These are phyloP conservation scores for Octonoba sinensis DNA, from an alignment of 2,888 invertebrate genomes.

Conservation along the genomic window DNA sequence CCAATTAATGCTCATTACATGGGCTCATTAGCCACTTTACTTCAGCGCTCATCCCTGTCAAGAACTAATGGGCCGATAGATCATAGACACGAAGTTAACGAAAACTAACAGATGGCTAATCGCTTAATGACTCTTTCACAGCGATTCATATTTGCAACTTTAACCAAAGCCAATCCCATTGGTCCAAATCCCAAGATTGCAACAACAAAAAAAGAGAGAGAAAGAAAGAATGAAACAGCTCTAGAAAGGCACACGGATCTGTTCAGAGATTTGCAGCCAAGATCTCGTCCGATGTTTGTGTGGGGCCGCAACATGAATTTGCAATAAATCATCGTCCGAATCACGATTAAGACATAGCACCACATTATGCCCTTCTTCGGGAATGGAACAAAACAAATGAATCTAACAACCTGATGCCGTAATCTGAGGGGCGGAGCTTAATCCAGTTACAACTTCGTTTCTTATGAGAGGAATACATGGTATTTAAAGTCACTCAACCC, in stretches of 20 bases:
- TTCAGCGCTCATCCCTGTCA: slow-evolving; percentile 30
- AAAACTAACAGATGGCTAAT: slow-evolving; percentile 40
- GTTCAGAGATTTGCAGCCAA: slow-evolving; percentile 29
- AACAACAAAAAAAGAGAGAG: slow-evolving; percentile 2
- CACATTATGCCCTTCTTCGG: slow-evolving; percentile 19
- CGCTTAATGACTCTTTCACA: slow-evolving; percentile 33
- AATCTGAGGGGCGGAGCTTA: slow-evolving; percentile 51
- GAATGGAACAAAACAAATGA: slow-evolving; percentile 44
- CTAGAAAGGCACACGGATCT: slow-evolving; percentile 19
- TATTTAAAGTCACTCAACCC: too few relatives aligned
- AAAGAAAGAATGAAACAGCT: slow-evolving; percentile 14
- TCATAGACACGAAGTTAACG: slow-evolving; percentile 20
- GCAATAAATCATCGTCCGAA: slow-evolving; percentile 50
- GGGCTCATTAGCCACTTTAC: slow-evolving; percentile 51
- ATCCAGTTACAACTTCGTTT: slow-evolving; percentile 20
- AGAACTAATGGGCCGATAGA: slow-evolving; percentile 35
- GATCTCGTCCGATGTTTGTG: slow-evolving; percentile 34
- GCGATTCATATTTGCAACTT: slow-evolving; percentile 24
- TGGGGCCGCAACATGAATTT: slow-evolving; percentile 46
- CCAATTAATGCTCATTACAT: slow-evolving; percentile 56
- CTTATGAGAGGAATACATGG: too few relatives aligned
- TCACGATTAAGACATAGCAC: slow-evolving; percentile 61
- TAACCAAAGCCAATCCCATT: background rate
- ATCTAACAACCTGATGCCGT: slow-evolving; percentile 13
- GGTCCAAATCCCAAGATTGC: background rate